Conservation (phyloP, 2,888 invertebrate genomes). For the Salpingus planirostris region DNA sequence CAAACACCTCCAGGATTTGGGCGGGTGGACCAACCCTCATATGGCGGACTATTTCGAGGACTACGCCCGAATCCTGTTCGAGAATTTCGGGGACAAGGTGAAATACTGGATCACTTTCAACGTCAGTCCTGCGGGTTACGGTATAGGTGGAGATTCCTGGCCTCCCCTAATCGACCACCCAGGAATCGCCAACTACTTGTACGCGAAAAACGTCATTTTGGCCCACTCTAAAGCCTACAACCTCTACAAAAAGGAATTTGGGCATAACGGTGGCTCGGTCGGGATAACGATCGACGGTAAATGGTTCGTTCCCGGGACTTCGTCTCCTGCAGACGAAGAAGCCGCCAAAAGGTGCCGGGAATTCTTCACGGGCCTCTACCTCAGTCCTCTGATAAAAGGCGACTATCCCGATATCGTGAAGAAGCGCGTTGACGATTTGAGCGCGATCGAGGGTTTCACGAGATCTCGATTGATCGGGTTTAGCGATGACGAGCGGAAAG, state of each 20-base stretch:
- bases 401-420: slow-evolving; percentile 21
- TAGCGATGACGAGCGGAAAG: slow-evolving; percentile 12
- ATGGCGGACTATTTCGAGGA: slow-evolving; percentile 52
- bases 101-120: slow-evolving; percentile 63
- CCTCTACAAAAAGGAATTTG: slow-evolving; percentile 52
- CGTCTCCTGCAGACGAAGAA: slow-evolving; percentile 48
- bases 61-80: slow-evolving; percentile 48
- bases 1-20: slow-evolving; percentile 42
- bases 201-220: slow-evolving; percentile 55
- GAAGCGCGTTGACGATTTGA: slow-evolving; percentile 16
- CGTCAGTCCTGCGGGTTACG: slow-evolving; percentile 50
- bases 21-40: slow-evolving; percentile 56
- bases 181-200: slow-evolving; percentile 54
- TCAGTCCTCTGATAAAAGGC: slow-evolving; percentile 12
- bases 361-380: slow-evolving; percentile 39
- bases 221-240: slow-evolving; percentile 60
- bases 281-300: slow-evolving; percentile 50
- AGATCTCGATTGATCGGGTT: slow-evolving; percentile 20
- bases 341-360: slow-evolving; percentile 49
- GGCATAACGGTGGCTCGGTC: slow-evolving; percentile 41
- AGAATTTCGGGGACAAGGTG: slow-evolving; percentile 48
- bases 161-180: slow-evolving; percentile 49
- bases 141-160: slow-evolving; percentile 40
- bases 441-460: slow-evolving; percentile 18
- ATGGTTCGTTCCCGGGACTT: slow-evolving; percentile 54